phyloP scores from a whole-genome alignment of 2,888 invertebrate genomes.

The Troglohyphantes excavatus region DNA sequence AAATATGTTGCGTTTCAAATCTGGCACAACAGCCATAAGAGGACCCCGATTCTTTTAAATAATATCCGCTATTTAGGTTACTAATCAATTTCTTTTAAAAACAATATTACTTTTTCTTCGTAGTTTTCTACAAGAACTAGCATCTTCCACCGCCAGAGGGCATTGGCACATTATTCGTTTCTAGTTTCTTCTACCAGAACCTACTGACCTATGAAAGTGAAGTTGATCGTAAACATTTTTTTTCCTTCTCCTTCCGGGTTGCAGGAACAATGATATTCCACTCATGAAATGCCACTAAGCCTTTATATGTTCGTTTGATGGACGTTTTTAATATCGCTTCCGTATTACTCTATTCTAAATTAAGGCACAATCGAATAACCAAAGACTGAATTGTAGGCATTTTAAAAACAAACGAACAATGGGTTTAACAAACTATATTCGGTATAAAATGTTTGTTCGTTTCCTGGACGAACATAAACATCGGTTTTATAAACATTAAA shows the following conservation, averaged over 20 bases:
- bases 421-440: no score
- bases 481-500: no score
- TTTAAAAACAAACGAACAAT: no score
- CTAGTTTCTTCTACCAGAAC: slow-evolving; percentile 16
- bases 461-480: no score
- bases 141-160: neutral
- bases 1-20: neutral
- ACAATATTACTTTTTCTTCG: neutral
- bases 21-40: neutral
- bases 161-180: neutral
- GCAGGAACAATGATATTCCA: slow-evolving; percentile 42
- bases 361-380: no score
- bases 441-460: no score
- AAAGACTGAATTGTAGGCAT: no score
- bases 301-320: neutral
- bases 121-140: neutral
- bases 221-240: neutral
- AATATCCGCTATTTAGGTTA: slow-evolving; percentile 3
- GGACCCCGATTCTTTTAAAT: neutral
- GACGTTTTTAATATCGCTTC: slow-evolving; percentile 3
- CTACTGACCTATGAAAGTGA: slow-evolving; percentile 72
- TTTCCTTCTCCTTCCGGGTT: slow-evolving; percentile 27
- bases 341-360: neutral
- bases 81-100: neutral
- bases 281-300: neutral